phyloP scores from a whole-genome alignment of 2,888 invertebrate species.

The Chloroclysta siterata region DNA sequence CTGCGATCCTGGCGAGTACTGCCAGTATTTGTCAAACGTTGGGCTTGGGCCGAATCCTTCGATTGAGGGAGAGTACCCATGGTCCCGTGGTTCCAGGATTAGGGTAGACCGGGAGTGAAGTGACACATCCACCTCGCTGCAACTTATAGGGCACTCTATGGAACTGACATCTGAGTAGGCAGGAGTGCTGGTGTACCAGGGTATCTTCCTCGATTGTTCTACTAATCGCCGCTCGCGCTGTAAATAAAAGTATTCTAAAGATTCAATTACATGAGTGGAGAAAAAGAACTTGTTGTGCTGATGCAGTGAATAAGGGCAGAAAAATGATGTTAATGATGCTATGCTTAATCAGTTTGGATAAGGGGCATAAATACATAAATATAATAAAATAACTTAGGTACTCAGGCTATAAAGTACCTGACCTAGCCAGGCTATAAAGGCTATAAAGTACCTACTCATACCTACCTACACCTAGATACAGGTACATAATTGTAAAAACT shows the following conservation, averaged over 20 bases:
- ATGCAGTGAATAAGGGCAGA: too few species aligned
- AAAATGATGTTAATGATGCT: too few species aligned
- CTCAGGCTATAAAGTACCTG: too few species aligned
- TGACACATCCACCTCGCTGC: slow-evolving; percentile 27
- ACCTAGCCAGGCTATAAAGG: too few species aligned
- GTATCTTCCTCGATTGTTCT: slow-evolving; percentile 23
- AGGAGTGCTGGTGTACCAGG: slow-evolving; percentile 20
- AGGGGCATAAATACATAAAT: too few species aligned
- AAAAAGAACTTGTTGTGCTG: too few species aligned
- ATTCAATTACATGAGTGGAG: too few species aligned
- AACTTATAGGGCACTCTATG: slow-evolving; percentile 20
- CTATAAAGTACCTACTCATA: too few species aligned
- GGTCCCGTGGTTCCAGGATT: slow-evolving; percentile 17
- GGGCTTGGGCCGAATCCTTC: slow-evolving; percentile 13
- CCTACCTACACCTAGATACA: too few species aligned
- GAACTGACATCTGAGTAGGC: slow-evolving; percentile 25
- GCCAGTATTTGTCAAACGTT: slow-evolving; percentile 9
- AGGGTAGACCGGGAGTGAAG: slow-evolving; percentile 31
- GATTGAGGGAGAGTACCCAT: slow-evolving; percentile 18
- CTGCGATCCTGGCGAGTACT: slow-evolving; percentile 20
- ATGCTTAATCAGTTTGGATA: too few species aligned
- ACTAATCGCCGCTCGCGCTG: slow-evolving; percentile 44
- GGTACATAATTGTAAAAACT: too few species aligned
- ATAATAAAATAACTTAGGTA: too few species aligned
- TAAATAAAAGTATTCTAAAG: slow-evolving; percentile 21